Conservation (phyloP, 64 coral and sea anemone genomes). For the Orbicella faveolata region DNA sequence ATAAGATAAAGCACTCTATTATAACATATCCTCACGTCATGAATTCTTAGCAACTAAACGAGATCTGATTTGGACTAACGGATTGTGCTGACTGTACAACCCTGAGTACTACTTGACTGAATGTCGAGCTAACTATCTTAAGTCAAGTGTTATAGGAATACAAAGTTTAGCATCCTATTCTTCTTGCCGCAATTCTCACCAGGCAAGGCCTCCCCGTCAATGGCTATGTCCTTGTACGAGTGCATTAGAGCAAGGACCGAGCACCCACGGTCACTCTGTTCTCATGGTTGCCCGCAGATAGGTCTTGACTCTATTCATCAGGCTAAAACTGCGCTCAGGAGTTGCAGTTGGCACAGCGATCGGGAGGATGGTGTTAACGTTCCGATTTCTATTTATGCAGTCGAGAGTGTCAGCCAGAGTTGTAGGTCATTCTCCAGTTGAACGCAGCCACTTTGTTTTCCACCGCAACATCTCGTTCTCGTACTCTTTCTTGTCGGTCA, state of each 20-base stretch:
- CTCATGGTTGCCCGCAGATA: constrained; percentile 38
- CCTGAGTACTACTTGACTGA: too few relatives aligned
- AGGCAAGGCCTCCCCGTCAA: constrained; percentile 29
- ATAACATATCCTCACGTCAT: too few relatives aligned
- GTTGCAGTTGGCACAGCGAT: constrained; percentile 44
- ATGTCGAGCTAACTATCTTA: too few relatives aligned
- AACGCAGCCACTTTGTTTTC: too few relatives aligned
- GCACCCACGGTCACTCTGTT: constrained; percentile 19
- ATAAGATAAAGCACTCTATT: too few relatives aligned
- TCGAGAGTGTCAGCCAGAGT: not conserved
- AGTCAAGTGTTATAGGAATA: too few relatives aligned
- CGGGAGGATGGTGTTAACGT: constrained; percentile 32
- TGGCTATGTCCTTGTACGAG: constrained; percentile 7
- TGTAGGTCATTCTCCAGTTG: not conserved
- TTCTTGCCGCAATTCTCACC: constrained; percentile 43
- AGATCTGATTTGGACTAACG: too few relatives aligned
- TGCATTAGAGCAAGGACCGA: constrained; percentile 48
- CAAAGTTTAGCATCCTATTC: too few relatives aligned
- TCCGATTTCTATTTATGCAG: constrained; percentile 1
- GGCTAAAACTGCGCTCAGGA: constrained; percentile 57
- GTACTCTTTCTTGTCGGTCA: too few relatives aligned
- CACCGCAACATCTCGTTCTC: too few relatives aligned
- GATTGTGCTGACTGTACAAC: too few relatives aligned
- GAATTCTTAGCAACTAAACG: too few relatives aligned
- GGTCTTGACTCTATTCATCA: constrained; percentile 50